Evolutionary conservation across 2,113 vertebrate species (phyloP).

Genomic region (Toxostoma redivivum): DNA sequence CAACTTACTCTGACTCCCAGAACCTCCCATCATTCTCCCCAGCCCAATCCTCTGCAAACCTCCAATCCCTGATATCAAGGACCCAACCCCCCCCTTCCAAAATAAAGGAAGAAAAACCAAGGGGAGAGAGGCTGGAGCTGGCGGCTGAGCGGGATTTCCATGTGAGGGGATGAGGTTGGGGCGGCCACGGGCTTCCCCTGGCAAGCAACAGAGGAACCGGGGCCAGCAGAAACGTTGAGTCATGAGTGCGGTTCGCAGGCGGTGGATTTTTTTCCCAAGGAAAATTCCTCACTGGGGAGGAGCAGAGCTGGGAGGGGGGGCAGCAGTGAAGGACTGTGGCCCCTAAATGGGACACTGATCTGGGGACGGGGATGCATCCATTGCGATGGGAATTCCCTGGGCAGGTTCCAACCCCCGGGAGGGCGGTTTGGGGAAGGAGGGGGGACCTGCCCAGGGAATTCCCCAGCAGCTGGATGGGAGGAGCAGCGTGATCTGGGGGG

Average conservation of each 20-base stretch:
- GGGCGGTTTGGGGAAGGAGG: not conserved
- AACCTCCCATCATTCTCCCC: not conserved
- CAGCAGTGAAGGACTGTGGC: not conserved
- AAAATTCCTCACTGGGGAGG: constrained; percentile 11
- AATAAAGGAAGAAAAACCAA: not conserved
- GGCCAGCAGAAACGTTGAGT: constrained; percentile 63
- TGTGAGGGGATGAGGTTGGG: constrained; percentile 10
- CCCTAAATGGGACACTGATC: not conserved
- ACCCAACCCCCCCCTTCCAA: not conserved
- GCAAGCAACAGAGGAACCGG: not conserved
- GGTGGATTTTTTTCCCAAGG: not conserved
- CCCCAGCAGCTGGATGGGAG: not conserved
- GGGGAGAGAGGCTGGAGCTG: not conserved
- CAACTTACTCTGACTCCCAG: not conserved
- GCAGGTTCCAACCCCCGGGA: not conserved
- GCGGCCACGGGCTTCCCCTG: constrained; percentile 54
- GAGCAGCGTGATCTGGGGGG: not conserved
- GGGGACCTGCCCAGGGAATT: not conserved
- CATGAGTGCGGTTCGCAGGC: constrained; percentile 18
- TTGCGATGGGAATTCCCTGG: not conserved
- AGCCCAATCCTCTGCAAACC: not conserved
- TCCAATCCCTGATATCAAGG: not conserved
- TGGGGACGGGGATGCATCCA: not conserved
- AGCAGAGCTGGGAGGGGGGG: not conserved
- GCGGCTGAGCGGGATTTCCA: constrained; percentile 30